Evolutionary conservation across 2,113 vertebrate genomes (phyloP).

Genomic region (Scopus umbretta): DNA sequence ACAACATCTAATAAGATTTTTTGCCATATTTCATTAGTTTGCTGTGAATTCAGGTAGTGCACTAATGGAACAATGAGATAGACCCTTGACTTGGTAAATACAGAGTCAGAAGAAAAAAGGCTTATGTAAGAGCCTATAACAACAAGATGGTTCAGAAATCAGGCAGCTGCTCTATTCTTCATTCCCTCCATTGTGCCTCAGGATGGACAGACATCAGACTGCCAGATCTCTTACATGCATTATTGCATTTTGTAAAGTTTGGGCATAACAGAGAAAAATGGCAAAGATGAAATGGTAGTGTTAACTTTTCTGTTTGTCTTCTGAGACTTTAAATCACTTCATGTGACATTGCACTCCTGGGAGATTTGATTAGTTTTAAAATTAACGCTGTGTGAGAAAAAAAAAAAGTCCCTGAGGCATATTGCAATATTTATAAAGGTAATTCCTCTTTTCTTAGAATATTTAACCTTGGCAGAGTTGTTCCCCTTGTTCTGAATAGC

Average conservation of each 20-base stretch:
- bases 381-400: neutral
- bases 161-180: neutral
- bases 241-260: neutral
- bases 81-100: conserved; percentile 16
- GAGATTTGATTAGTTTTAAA: neutral
- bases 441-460: neutral
- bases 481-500: neutral
- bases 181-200: neutral
- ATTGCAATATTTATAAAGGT: neutral
- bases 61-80: conserved; percentile 29
- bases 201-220: neutral
- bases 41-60: neutral
- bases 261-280: neutral
- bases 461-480: neutral
- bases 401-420: neutral
- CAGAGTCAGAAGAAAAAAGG: neutral
- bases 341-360: neutral
- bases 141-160: neutral
- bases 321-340: neutral
- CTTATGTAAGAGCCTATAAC: conserved; percentile 1
- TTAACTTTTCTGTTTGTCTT: neutral
- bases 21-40: conserved; percentile 22
- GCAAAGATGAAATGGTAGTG: neutral
- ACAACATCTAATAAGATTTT: neutral
- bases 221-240: neutral